phyloP scores from a whole-genome alignment of 2,113 vertebrate species.

The Triplophysa dalaica region DNA sequence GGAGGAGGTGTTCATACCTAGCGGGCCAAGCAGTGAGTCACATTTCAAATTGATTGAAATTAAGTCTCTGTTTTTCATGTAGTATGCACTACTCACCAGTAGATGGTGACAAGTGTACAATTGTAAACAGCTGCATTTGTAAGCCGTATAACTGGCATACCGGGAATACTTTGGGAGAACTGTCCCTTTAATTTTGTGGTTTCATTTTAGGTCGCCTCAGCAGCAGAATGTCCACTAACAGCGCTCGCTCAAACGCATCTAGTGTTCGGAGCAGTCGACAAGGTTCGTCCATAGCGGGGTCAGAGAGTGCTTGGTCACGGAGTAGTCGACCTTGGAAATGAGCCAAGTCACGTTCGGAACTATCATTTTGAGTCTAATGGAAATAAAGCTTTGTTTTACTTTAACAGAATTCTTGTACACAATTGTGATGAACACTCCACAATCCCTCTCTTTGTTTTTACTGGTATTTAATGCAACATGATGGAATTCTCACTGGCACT shows the following conservation, averaged over 20 bases:
- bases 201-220: slow-evolving; percentile 75
- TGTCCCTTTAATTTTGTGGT: background rate
- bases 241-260: slow-evolving; percentile 65
- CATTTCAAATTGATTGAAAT: background rate
- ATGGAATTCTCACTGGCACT: slow-evolving; percentile 12
- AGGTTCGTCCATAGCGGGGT: slow-evolving; percentile 57
- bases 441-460: background rate
- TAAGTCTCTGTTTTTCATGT: background rate
- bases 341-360: background rate
- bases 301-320: slow-evolving; percentile 55
- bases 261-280: slow-evolving; percentile 65
- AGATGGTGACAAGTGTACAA: background rate
- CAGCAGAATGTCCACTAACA: slow-evolving; percentile 73
- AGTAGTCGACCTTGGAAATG: slow-evolving; percentile 88
- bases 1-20: slow-evolving; percentile 76
- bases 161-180: no score
- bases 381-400: slow-evolving; percentile 25
- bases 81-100: slow-evolving; percentile 2
- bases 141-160: no score
- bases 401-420: slow-evolving; percentile 15
- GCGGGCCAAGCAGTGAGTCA: slow-evolving; percentile 81
- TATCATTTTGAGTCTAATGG: slow-evolving; percentile 32
- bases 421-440: slow-evolving; percentile 2
- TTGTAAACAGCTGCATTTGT: no score
- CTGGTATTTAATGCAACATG: background rate